A percentile compares a stretch with the other conserved stretches of the same genome.
phyloP scores from a whole-genome alignment of 2,888 invertebrate species.

The Leptinotarsa rubiginosa region DNA sequence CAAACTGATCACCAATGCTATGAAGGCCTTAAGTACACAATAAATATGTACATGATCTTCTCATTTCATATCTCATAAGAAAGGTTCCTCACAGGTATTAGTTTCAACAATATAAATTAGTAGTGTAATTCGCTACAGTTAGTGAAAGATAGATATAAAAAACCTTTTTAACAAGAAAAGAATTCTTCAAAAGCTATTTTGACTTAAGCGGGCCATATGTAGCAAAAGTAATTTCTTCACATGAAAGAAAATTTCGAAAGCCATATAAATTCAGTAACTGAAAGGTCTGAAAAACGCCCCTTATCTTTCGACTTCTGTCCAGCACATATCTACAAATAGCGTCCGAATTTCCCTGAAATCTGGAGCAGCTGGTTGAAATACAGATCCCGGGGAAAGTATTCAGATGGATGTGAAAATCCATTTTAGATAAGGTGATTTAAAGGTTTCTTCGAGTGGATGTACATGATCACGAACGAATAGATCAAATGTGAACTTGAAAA shows the following conservation, averaged over 20 bases:
- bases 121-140: no score
- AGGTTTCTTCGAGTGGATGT: slow-evolving; percentile 8
- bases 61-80: no score
- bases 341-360: background rate
- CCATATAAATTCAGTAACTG: background rate
- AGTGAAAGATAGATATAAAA: no score
- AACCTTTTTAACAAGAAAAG: no score
- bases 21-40: no score
- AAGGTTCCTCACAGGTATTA: no score
- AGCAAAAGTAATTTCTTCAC: background rate
- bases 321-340: slow-evolving; percentile 13
- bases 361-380: slow-evolving; percentile 1
- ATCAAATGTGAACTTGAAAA: background rate
- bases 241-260: background rate
- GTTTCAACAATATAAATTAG: no score
- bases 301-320: background rate
- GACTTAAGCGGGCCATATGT: background rate
- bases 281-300: background rate
- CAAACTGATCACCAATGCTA: no score
- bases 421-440: slow-evolving; percentile 15
- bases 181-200: no score
- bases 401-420: slow-evolving; percentile 17
- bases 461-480: background rate
- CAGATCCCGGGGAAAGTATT: slow-evolving; percentile 14
- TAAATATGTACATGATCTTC: no score